A percentile compares a stretch with the other conserved stretches of the same genome.
phyloP scores from a whole-genome alignment of 2,113 vertebrate genomes.

The Brachyhypopomus gauderio region DNA sequence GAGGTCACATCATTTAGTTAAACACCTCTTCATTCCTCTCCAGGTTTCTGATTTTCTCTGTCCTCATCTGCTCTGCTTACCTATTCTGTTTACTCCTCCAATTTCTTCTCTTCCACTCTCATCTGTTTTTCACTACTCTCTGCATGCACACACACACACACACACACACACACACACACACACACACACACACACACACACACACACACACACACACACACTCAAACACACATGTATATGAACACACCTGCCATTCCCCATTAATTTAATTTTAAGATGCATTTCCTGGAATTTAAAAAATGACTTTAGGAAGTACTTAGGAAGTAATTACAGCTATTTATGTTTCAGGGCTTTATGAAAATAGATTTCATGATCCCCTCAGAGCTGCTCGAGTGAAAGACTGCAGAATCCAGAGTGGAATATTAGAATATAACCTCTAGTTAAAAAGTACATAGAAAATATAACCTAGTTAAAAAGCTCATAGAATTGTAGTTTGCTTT shows the following conservation, averaged over 20 bases:
- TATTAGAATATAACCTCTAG: slow-evolving; percentile 23
- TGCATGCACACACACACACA: no score
- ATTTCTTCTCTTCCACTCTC: no score
- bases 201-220: no score
- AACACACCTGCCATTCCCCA: not conserved
- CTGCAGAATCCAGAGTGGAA: slow-evolving; percentile 30
- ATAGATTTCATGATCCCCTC: slow-evolving; percentile 62
- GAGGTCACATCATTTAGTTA: no score
- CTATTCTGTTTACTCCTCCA: not conserved
- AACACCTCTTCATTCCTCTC: no score
- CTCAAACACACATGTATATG: no score
- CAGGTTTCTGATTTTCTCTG: no score
- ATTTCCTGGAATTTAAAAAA: slow-evolving; percentile 51
- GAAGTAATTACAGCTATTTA: slow-evolving; percentile 57
- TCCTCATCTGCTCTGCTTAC: not conserved
- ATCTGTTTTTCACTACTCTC: no score
- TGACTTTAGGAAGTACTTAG: slow-evolving; percentile 53
- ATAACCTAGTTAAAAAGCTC: not conserved
- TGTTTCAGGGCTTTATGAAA: slow-evolving; percentile 60
- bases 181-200: no score
- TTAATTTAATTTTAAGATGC: slow-evolving; percentile 6
- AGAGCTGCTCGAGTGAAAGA: slow-evolving; percentile 31
- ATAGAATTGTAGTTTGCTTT: not conserved
- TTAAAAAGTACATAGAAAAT: not conserved
- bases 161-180: no score